Evolutionary conservation across 2,113 vertebrate genomes (phyloP).

Genomic region (Asarcornis scutulata): DNA sequence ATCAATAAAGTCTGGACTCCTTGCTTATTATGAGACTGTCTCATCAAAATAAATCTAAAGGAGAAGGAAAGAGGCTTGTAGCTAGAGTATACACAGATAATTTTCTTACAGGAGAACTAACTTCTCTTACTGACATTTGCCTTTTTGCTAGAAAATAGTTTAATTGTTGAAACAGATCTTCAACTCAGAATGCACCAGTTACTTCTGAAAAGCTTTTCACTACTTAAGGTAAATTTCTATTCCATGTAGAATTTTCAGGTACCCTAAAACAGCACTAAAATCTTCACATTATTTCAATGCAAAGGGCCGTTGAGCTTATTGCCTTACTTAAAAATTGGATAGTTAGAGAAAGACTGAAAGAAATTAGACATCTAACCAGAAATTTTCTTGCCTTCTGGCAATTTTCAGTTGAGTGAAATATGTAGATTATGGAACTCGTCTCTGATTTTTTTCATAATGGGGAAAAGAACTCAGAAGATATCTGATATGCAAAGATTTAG

Average conservation of each 20-base stretch:
- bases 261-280: not conserved
- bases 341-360: not conserved
- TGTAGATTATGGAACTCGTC: not conserved
- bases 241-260: not conserved
- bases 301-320: accelerated
- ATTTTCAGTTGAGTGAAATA: not conserved
- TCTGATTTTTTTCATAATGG: not conserved
- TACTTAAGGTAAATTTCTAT: not conserved
- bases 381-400: not conserved
- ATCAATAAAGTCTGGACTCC: not conserved
- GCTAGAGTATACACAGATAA: not conserved
- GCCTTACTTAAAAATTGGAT: not conserved
- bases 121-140: not conserved
- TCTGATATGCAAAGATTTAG: not conserved
- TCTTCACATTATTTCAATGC: not conserved
- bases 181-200: not conserved
- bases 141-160: not conserved
- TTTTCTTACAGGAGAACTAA: not conserved
- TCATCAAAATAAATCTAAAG: not conserved
- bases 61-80: not conserved
- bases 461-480: not conserved
- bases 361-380: not conserved
- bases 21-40: not conserved
- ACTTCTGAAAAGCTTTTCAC: not conserved
- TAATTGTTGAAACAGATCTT: not conserved